Conservation (phyloP, 2,797 vertebrate genomes). For the Cuniculus paca region DNA sequence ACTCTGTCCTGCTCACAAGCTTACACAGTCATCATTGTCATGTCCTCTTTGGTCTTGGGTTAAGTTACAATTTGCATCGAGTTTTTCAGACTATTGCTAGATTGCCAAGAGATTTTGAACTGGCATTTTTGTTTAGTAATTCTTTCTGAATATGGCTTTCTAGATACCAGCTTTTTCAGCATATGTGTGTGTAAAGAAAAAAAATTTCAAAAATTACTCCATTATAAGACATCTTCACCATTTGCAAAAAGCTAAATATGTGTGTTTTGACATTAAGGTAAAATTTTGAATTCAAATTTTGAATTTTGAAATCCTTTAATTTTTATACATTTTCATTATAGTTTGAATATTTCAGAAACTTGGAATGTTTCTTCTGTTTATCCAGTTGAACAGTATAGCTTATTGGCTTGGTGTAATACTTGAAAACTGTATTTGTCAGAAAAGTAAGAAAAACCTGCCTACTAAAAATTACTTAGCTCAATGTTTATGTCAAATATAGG, state of each 20-base stretch:
- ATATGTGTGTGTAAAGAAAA: background rate
- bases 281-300: constrained; percentile 2
- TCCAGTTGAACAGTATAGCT: background rate
- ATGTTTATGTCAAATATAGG: background rate
- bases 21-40: background rate
- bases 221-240: background rate
- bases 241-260: background rate
- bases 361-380: background rate
- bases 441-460: background rate
- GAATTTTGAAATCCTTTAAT: background rate
- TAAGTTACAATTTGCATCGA: background rate
- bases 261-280: background rate
- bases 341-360: background rate
- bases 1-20: background rate
- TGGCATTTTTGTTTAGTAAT: background rate
- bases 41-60: background rate
- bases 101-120: constrained; percentile 2
- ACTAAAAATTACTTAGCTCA: constrained; percentile 16
- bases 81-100: background rate
- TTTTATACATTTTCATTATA: background rate
- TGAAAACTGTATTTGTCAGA: background rate
- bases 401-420: background rate
- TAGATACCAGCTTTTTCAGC: background rate
- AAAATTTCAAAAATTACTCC: background rate
- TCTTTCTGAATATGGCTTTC: background rate